phyloP scores from a whole-genome alignment of 1,140 invertebrate species.

The Antheraea pernyi region DNA sequence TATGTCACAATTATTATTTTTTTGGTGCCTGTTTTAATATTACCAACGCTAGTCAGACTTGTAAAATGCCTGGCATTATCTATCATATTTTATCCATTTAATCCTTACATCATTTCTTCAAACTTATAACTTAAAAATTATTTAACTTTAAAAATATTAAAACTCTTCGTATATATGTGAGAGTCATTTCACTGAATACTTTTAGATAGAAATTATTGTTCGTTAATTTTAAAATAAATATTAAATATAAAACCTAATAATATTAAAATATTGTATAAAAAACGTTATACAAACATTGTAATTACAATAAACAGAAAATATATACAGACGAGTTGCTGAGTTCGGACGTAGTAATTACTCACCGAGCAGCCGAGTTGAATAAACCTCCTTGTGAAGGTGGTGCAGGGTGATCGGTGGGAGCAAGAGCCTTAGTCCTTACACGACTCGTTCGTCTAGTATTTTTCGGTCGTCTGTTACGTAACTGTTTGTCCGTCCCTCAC shows the following conservation, averaged over 20 bases:
- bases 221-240: too few relatives aligned
- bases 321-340: conserved; percentile 21
- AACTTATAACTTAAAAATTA: too few relatives aligned
- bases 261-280: background rate
- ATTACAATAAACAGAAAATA: conserved; percentile 9
- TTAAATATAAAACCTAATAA: too few relatives aligned
- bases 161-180: too few relatives aligned
- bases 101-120: too few relatives aligned
- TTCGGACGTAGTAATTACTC: conserved; percentile 19
- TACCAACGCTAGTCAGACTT: too few relatives aligned
- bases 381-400: conserved; percentile 49
- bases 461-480: conserved; percentile 41
- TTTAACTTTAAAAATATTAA: too few relatives aligned
- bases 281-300: background rate
- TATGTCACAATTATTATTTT: conserved; percentile 3
- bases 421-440: conserved; percentile 51
- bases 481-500: conserved; percentile 25
- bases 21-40: background rate
- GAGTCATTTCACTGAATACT: too few relatives aligned
- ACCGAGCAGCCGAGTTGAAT: conserved; percentile 36
- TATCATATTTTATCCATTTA: too few relatives aligned
- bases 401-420: conserved; percentile 54
- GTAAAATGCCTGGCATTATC: too few relatives aligned
- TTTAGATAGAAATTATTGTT: too few relatives aligned
- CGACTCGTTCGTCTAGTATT: conserved; percentile 44